A percentile compares a stretch with the other conserved stretches of the same genome.
These are phyloP conservation scores for Carterocephalus palaemon DNA, from an alignment of 2,888 invertebrate species.

Conservation along the genomic window DNA sequence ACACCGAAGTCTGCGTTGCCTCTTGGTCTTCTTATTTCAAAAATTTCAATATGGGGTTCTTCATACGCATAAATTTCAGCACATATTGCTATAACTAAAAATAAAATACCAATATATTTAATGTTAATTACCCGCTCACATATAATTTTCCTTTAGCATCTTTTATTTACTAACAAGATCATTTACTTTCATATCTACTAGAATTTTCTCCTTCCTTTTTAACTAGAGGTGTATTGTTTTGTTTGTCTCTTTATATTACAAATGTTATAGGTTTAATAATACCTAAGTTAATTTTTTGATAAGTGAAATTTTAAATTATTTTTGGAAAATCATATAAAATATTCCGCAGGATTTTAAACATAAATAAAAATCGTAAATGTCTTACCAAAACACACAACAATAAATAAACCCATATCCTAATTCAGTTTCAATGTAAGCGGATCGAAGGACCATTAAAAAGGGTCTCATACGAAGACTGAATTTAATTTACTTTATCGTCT, in stretches of 20 bases:
- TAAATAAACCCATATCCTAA: slow-evolving; percentile 18
- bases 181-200: too few species aligned
- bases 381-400: slow-evolving; percentile 18
- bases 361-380: not conserved
- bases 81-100: not conserved
- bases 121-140: too few species aligned
- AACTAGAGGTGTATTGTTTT: too few species aligned
- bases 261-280: too few species aligned
- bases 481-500: slow-evolving; percentile 46
- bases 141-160: too few species aligned
- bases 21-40: slow-evolving; percentile 14
- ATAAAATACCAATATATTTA: too few species aligned
- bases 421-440: slow-evolving; percentile 1
- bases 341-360: not conserved
- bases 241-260: too few species aligned
- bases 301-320: too few species aligned
- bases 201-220: too few species aligned
- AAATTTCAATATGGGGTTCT: slow-evolving; percentile 10
- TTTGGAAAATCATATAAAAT: too few species aligned
- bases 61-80: not conserved
- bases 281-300: too few species aligned
- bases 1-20: not conserved
- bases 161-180: too few species aligned
- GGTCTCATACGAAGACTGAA: slow-evolving; percentile 34
- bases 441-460: slow-evolving; percentile 36